These are phyloP conservation scores for Mirounga angustirostris DNA, from an alignment of 2,113 vertebrate genomes.

Conservation along the genomic window DNA sequence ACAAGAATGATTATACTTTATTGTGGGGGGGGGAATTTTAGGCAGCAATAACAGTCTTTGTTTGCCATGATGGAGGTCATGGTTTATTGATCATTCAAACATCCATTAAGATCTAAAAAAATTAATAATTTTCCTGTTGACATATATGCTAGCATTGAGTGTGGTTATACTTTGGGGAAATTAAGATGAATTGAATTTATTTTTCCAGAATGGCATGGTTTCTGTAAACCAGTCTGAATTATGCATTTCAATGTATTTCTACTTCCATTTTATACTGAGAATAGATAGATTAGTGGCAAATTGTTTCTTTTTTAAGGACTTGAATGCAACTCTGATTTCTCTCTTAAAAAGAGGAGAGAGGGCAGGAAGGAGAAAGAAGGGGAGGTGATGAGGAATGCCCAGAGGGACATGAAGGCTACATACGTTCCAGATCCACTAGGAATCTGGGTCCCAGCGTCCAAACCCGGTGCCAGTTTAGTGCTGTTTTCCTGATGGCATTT, in stretches of 20 bases:
- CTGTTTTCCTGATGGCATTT: not conserved
- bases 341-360: conserved; percentile 14
- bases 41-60: not conserved
- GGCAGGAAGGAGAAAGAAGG: not conserved
- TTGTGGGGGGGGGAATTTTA: not conserved
- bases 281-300: conserved; percentile 66
- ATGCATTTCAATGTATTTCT: conserved; percentile 59
- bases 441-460: not conserved
- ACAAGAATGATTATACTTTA: conserved; percentile 11
- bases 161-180: conserved; percentile 60
- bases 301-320: conserved; percentile 56
- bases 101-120: conserved; percentile 43
- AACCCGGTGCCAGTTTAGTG: not conserved
- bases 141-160: conserved; percentile 57
- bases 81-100: conserved; percentile 58
- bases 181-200: conserved; percentile 72
- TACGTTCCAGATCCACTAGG: not conserved
- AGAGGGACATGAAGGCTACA: too few species aligned
- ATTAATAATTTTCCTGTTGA: conserved; percentile 73
- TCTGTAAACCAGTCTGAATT: conserved; percentile 62
- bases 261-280: conserved; percentile 64
- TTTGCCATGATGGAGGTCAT: conserved; percentile 43
- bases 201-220: conserved; percentile 57
- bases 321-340: conserved; percentile 68
- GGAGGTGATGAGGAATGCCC: not conserved